These are phyloP conservation scores for Myiagra hebetior DNA, from an alignment of 2,113 vertebrate genomes.

Conservation along the genomic window DNA sequence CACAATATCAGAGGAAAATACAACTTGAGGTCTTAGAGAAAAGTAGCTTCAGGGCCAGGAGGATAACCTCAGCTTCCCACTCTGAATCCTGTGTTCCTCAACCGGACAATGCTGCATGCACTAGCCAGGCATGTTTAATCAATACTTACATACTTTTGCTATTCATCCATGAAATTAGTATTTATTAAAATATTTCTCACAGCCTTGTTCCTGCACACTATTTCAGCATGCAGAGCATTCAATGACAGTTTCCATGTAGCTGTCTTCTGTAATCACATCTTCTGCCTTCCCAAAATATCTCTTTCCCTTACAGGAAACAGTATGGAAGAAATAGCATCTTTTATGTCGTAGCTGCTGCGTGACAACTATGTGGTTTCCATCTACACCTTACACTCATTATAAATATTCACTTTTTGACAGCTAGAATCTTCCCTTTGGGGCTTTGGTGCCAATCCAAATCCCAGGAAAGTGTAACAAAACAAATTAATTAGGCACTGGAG, in stretches of 20 bases:
- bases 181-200: neutral
- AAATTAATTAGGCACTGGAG: constrained; percentile 28
- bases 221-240: neutral
- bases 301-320: neutral
- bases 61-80: neutral
- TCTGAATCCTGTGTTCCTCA: neutral
- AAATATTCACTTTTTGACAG: constrained; percentile 23
- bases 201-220: neutral
- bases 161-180: neutral
- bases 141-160: neutral
- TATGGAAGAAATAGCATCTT: constrained; percentile 13
- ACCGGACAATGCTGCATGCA: neutral
- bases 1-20: neutral
- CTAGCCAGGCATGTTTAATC: neutral
- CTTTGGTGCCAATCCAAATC: constrained; percentile 17
- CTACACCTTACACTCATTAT: constrained; percentile 19
- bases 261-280: neutral
- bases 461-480: constrained; percentile 6
- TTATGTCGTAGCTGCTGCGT: neutral
- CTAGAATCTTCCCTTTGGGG: constrained; percentile 5
- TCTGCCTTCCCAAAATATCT: constrained; percentile 12
- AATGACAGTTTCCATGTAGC: neutral
- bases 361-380: constrained; percentile 23
- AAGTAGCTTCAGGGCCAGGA: neutral
- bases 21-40: neutral